Evolutionary conservation across 2,113 vertebrate genomes (phyloP).

Genomic region (Gambusia holbrooki): DNA sequence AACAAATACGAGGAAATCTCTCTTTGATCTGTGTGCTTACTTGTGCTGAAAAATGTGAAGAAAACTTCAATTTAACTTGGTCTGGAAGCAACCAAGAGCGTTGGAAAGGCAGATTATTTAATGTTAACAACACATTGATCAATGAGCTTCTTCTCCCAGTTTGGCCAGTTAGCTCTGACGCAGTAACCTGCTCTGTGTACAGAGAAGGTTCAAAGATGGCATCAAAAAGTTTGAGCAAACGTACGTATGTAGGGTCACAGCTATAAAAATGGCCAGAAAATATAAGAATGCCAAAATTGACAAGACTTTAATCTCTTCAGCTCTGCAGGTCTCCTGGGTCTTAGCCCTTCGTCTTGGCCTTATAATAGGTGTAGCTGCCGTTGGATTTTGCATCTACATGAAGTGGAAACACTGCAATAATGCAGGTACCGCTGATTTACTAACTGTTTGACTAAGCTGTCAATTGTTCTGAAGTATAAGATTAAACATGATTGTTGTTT

Average conservation of each 20-base stretch:
- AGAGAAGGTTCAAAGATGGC: conserved; percentile 51
- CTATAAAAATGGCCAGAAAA: conserved; percentile 14
- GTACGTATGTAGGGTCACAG: conserved; percentile 34
- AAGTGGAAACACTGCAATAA: conserved; percentile 46
- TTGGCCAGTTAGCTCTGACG: conserved; percentile 1
- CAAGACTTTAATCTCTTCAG: conserved; percentile 12
- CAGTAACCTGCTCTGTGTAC: conserved; percentile 39
- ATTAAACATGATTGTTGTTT: background rate
- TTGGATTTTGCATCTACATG: conserved; percentile 29
- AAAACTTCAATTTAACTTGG: conserved; percentile 62
- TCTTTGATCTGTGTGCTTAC: conserved; percentile 60
- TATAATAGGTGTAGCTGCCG: conserved; percentile 14
- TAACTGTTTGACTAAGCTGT: background rate
- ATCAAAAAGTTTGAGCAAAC: conserved; percentile 33
- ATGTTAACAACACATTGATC: conserved; percentile 6
- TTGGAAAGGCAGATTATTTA: conserved; percentile 11
- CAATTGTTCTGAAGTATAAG: background rate
- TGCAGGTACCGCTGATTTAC: conserved; percentile 21
- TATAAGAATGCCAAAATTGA: background rate
- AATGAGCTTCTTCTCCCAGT: conserved; percentile 39
- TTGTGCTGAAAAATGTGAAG: conserved; percentile 48
- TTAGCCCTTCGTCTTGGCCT: conserved; percentile 30
- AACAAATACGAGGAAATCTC: conserved; percentile 26
- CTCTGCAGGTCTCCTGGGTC: conserved; percentile 31
- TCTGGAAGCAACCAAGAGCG: conserved; percentile 2